Evolutionary conservation across 1,140 invertebrate species (phyloP).

Genomic region (honey bee (Apis mellifera)): Amel_HAv3.1 CM009935.2:13386001-13386500

Average conservation of each 20-base stretch:
- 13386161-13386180: neutral
- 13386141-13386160: neutral
- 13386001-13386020: conserved; percentile 48
- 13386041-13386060: conserved; percentile 49
- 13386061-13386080: conserved; percentile 31
- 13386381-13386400: conserved; percentile 11
- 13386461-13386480: conserved; percentile 37
- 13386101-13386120: neutral
- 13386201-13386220: neutral
- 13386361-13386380: conserved; percentile 9
- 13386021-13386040: conserved; percentile 52
- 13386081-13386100: neutral
- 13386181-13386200: neutral
- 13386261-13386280: neutral
- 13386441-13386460: conserved; percentile 39
- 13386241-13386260: neutral
- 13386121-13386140: too few species aligned
- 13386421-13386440: conserved; percentile 38
- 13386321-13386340: conserved; percentile 1
- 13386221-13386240: neutral
- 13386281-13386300: conserved; percentile 9
- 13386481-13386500: conserved; percentile 31
- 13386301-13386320: conserved; percentile 34
- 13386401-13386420: conserved; percentile 31
- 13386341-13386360: neutral